A percentile compares a stretch with the other conserved stretches of the same genome.
Conservation (phyloP, 2,113 vertebrate species). For the Lepus europaeus region DNA sequence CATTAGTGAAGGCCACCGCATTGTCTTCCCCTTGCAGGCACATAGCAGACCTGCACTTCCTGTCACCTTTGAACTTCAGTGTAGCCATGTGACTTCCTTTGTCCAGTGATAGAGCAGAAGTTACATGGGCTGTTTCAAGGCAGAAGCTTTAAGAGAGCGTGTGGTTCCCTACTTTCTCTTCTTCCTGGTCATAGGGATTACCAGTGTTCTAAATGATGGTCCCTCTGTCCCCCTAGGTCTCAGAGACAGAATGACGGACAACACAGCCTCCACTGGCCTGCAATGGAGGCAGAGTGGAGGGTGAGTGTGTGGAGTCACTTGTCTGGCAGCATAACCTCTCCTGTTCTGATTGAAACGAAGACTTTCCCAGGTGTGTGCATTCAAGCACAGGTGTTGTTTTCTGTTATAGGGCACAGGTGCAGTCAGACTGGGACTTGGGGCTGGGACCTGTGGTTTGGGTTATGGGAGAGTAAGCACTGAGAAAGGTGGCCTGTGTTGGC, state of each 20-base stretch:
- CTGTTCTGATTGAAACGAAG: not conserved
- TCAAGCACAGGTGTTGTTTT: not conserved
- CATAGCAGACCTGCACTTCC: not conserved
- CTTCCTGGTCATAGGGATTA: not conserved
- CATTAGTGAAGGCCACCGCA: not conserved
- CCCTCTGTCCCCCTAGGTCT: not conserved
- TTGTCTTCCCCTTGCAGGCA: not conserved
- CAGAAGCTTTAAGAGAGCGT: conserved; percentile 17
- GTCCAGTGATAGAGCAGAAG: not conserved
- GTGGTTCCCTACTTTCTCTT: not conserved
- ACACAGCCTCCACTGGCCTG: not conserved
- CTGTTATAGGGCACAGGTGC: not conserved
- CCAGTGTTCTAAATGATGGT: not conserved
- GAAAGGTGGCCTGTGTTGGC: not conserved
- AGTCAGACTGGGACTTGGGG: not conserved
- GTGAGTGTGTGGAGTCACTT: not conserved
- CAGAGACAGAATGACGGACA: not conserved
- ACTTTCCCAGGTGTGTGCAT: not conserved
- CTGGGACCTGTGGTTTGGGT: not conserved
- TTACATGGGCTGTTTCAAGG: not conserved
- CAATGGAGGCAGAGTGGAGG: not conserved
- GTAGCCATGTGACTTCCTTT: not conserved
- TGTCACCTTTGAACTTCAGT: not conserved
- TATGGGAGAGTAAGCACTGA: not conserved
- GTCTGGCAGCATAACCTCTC: not conserved